These are phyloP conservation scores for Alviniconcha strummeri DNA, from an alignment of 2,888 invertebrate species.

Conservation along the genomic window DNA sequence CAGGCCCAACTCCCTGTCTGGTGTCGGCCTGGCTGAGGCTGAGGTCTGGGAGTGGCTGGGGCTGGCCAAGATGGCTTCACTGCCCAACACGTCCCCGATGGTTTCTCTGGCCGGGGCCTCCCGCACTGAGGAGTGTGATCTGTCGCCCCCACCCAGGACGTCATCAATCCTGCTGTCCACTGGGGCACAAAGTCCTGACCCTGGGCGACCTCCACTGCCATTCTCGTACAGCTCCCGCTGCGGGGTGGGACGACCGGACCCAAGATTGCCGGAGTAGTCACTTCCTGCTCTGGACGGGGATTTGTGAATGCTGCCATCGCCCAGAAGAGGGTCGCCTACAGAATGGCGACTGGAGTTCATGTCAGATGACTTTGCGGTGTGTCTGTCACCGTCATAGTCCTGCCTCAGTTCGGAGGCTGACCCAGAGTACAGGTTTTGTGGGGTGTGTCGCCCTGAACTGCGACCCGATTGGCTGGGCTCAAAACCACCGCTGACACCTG, in stretches of 20 bases:
- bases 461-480: conserved; percentile 35
- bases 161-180: conserved; percentile 26
- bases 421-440: background rate
- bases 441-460: conserved; percentile 47
- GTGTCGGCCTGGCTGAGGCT: conserved; percentile 47
- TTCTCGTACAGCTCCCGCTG: conserved; percentile 25
- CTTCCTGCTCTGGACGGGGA: conserved; percentile 30
- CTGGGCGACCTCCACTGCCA: conserved; percentile 10
- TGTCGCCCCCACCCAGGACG: conserved; percentile 5
- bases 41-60: conserved; percentile 17
- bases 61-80: background rate
- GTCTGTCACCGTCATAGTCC: conserved; percentile 13
- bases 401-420: conserved; percentile 20
- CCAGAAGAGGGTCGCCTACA: background rate
- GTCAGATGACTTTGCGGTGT: conserved; percentile 19
- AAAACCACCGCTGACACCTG: conserved; percentile 6
- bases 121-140: conserved; percentile 17
- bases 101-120: conserved; percentile 19
- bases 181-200: conserved; percentile 12
- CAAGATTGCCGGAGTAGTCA: conserved; percentile 26
- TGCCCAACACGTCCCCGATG: conserved; percentile 24
- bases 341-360: conserved; percentile 16
- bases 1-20: conserved; percentile 24
- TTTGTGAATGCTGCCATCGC: background rate
- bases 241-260: conserved; percentile 30